Percentiles rank a stretch among this genome's conserved stretches.
Evolutionary conservation across 2,797 vertebrate genomes (phyloP).

Genomic region (Phalanger gymnotis): DNA sequence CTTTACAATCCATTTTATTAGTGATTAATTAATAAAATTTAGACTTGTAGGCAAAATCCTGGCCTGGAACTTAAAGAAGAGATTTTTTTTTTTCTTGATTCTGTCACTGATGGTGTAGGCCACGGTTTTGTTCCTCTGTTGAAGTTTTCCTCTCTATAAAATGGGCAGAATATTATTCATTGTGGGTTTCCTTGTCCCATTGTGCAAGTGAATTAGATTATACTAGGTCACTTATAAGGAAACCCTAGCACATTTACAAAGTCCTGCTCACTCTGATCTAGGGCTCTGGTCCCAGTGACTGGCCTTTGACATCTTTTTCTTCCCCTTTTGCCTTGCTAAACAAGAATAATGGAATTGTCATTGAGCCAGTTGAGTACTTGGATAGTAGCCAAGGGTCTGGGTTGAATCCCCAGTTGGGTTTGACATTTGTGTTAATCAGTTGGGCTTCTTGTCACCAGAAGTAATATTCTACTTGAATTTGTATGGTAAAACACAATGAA

Average conservation of each 20-base stretch:
- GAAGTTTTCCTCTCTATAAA: slow-evolving; percentile 14
- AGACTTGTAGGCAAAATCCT: neutral
- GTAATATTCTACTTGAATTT: slow-evolving; percentile 67
- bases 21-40: slow-evolving; percentile 38
- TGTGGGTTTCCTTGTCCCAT: neutral
- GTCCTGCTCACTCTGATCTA: neutral
- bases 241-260: neutral
- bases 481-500: slow-evolving; percentile 62
- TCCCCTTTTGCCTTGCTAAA: neutral
- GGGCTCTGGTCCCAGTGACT: neutral
- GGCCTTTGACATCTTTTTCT: slow-evolving; percentile 15
- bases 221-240: neutral
- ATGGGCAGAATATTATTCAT: slow-evolving; percentile 16
- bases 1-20: neutral
- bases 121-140: neutral
- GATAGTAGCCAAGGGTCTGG: slow-evolving; percentile 42
- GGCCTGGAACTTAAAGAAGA: neutral
- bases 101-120: neutral
- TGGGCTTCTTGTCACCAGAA: slow-evolving; percentile 74
- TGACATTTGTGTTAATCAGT: slow-evolving; percentile 67
- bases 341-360: slow-evolving; percentile 49
- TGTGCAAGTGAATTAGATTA: slow-evolving; percentile 27
- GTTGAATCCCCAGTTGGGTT: slow-evolving; percentile 58
- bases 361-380: slow-evolving; percentile 48
- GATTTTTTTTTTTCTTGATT: neutral